Conservation (phyloP, 2,888 invertebrate species). For the Nephrocerus scutellatus region DNA sequence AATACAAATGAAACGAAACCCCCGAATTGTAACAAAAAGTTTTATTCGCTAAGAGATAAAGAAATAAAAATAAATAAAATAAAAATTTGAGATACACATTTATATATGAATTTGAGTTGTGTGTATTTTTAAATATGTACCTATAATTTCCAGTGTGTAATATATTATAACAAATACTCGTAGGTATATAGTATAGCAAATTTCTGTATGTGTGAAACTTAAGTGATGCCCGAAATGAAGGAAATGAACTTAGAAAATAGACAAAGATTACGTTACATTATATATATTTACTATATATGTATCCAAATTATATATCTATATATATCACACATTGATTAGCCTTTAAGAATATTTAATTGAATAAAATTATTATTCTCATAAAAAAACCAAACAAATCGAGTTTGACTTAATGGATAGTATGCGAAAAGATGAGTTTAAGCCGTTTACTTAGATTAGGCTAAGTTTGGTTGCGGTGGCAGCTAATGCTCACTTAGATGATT, state of each 20-base stretch:
- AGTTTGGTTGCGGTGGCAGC: no score
- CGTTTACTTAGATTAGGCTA: no score
- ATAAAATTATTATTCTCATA: conserved; percentile 23
- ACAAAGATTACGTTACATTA: conserved; percentile 13
- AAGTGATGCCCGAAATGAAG: conserved; percentile 17
- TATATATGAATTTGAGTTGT: no score
- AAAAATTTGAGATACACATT: no score
- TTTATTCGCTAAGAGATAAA: conserved; percentile 14
- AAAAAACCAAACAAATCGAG: conserved; percentile 14
- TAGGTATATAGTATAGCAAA: conserved; percentile 14
- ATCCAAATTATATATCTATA: conserved; percentile 19
- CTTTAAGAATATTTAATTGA: conserved; percentile 21
- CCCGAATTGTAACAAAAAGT: no score
- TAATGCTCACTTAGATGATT: no score
- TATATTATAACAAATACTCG: conserved; percentile 18
- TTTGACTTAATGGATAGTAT: background rate
- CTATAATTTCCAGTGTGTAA: no score
- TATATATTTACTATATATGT: conserved; percentile 23
- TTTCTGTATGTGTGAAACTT: conserved; percentile 19
- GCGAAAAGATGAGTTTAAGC: no score
- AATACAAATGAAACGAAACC: no score
- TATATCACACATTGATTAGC: conserved; percentile 19
- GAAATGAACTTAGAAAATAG: conserved; percentile 20
- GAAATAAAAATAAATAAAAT: no score
- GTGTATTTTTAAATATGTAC: no score